Conservation (phyloP, 2,888 invertebrate genomes). For the Macrophya annulata region DNA sequence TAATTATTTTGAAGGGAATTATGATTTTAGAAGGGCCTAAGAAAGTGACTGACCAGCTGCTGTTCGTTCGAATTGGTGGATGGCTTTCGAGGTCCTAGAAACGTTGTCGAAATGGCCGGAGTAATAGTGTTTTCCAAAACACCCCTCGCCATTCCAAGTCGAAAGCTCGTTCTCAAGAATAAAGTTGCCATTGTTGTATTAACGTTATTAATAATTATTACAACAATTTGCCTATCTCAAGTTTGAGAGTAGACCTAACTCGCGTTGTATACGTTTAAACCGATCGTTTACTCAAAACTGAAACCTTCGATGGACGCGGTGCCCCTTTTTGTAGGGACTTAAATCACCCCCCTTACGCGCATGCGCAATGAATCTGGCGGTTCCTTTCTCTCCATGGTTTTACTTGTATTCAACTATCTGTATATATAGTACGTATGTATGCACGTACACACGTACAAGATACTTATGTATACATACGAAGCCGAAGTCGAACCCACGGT, state of each 20-base stretch:
- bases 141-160: slow-evolving; percentile 63
- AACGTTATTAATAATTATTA: slow-evolving; percentile 25
- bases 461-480: not conserved
- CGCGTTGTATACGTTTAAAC: not conserved
- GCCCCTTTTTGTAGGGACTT: slow-evolving; percentile 69
- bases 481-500: not conserved
- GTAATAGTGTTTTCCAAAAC: slow-evolving; percentile 61
- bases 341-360: slow-evolving; percentile 57
- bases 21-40: not conserved
- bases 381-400: slow-evolving; percentile 46
- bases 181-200: slow-evolving; percentile 66
- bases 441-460: too few relatives aligned
- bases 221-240: slow-evolving; percentile 25
- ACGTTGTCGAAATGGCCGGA: slow-evolving; percentile 31
- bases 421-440: not conserved
- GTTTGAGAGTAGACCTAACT: not conserved
- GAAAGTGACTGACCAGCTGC: slow-evolving; percentile 35
- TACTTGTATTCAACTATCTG: slow-evolving; percentile 20
- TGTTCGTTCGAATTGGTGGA: slow-evolving; percentile 4
- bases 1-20: not conserved
- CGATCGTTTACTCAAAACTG: slow-evolving; percentile 35
- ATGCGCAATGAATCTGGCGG: slow-evolving; percentile 53
- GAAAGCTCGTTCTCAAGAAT: slow-evolving; percentile 66
- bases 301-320: slow-evolving; percentile 35
- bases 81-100: slow-evolving; percentile 27